A percentile compares a stretch with the other conserved stretches of the same genome.
These are phyloP conservation scores for Aethina tumida DNA, from an alignment of 1,140 invertebrate species.

Conservation along the genomic window DNA sequence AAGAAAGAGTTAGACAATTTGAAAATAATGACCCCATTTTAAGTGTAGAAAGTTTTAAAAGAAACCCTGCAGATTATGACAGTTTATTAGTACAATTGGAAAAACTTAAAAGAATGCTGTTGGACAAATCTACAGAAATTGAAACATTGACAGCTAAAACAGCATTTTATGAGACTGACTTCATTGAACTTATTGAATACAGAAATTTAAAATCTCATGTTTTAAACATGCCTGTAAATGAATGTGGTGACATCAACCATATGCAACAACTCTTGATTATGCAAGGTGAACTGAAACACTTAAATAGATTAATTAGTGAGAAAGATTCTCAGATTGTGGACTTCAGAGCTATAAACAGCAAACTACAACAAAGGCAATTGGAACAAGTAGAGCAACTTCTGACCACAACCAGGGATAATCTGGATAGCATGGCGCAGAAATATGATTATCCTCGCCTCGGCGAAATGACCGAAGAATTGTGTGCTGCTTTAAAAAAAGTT, in stretches of 20 bases:
- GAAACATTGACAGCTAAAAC: constrained; percentile 20
- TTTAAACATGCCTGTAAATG: constrained; percentile 15
- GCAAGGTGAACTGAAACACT: constrained; percentile 24
- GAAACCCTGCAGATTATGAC: constrained; percentile 11
- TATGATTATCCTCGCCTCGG: constrained; percentile 25
- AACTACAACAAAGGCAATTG: too few relatives aligned
- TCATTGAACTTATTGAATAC: constrained; percentile 24
- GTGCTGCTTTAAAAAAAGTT: constrained; percentile 18
- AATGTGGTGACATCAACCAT: constrained; percentile 21
- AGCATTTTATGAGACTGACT: constrained; percentile 21
- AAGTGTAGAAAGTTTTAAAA: constrained; percentile 5
- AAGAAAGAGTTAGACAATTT: constrained; percentile 13
- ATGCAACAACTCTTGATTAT: constrained; percentile 19
- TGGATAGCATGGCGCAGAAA: constrained; percentile 24
- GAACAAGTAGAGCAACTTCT: constrained; percentile 28
- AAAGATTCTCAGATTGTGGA: constrained; percentile 21
- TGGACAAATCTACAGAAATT: constrained; percentile 24
- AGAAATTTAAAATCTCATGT: constrained; percentile 18
- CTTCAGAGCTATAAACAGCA: constrained; percentile 20
- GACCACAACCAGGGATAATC: constrained; percentile 22
- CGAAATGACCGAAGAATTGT: constrained; percentile 25
- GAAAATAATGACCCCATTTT: not conserved
- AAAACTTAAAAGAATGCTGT: constrained; percentile 23
- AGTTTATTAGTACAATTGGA: constrained; percentile 14
- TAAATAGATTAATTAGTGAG: constrained; percentile 19